phyloP scores from a whole-genome alignment of 2,113 vertebrate genomes.

The Oncorhynchus mykiss region DNA sequence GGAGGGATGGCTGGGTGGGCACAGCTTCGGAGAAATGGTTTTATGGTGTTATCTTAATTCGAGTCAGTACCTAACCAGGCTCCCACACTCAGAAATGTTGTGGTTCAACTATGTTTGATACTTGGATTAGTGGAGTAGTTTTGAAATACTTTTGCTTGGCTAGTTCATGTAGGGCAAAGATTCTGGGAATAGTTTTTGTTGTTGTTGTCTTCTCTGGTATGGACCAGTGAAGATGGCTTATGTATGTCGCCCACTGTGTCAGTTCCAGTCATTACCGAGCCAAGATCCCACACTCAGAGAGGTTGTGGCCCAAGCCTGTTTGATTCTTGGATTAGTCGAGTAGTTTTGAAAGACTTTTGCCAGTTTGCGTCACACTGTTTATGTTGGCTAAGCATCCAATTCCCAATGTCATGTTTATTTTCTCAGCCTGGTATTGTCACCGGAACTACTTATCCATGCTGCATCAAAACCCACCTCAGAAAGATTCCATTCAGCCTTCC shows the following conservation, averaged over 20 bases:
- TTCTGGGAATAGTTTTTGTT: conserved; percentile 6
- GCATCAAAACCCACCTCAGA: no score
- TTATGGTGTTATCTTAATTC: conserved; percentile 30
- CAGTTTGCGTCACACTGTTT: background rate
- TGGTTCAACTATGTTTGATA: background rate
- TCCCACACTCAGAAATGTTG: background rate
- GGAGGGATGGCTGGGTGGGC: conserved; percentile 22
- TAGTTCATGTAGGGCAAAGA: background rate
- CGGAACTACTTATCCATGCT: no score
- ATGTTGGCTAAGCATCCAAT: conserved; percentile 8
- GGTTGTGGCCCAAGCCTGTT: background rate
- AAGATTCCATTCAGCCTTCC: background rate
- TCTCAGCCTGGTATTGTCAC: background rate
- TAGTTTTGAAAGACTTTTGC: no score
- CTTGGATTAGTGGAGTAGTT: background rate
- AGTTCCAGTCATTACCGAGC: conserved; percentile 16
- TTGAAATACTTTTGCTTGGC: no score
- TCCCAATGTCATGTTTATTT: background rate
- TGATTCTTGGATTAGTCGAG: background rate
- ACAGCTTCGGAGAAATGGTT: conserved; percentile 2
- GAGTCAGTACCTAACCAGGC: conserved; percentile 2
- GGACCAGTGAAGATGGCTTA: conserved; percentile 9
- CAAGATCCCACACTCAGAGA: background rate
- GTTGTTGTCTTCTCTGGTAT: conserved; percentile 24
- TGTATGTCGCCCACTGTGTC: conserved; percentile 10